Conservation (phyloP, 2,888 invertebrate genomes). For the Clusia tigrina region DNA sequence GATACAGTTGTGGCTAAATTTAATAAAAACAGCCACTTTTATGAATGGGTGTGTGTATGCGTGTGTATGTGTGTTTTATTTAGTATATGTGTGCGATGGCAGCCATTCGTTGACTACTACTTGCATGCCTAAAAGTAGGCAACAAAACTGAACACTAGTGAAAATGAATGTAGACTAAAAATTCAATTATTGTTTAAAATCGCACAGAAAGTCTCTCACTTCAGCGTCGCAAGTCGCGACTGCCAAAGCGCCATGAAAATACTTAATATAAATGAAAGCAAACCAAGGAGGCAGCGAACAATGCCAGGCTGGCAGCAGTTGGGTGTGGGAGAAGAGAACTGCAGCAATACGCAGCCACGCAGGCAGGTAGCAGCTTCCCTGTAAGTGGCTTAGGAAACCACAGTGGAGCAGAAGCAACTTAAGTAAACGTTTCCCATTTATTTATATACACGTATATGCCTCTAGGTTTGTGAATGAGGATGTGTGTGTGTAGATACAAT, state of each 20-base stretch:
- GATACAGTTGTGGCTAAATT: not conserved
- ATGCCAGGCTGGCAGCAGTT: not conserved
- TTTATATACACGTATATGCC: not conserved
- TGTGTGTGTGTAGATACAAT: too few relatives aligned
- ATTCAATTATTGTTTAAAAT: slow-evolving; percentile 9
- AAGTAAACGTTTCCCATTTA: slow-evolving; percentile 14
- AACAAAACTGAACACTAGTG: not conserved
- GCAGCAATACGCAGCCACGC: not conserved
- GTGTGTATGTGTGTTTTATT: not conserved
- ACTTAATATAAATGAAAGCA: slow-evolving; percentile 6
- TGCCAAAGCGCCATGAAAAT: slow-evolving; percentile 8
- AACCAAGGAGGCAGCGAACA: not conserved
- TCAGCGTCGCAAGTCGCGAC: not conserved
- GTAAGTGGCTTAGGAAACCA: not conserved
- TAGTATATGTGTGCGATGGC: not conserved
- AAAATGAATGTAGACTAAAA: slow-evolving; percentile 3
- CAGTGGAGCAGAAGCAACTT: slow-evolving; percentile 6
- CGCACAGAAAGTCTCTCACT: not conserved
- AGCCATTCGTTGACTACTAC: not conserved
- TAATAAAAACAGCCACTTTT: not conserved
- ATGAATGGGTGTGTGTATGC: not conserved
- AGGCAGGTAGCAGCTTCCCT: slow-evolving; percentile 8
- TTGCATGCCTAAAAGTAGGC: slow-evolving; percentile 1
- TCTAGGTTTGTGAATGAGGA: not conserved
- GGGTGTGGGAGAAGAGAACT: not conserved